Conservation (phyloP, 1,140 invertebrate species). For the Cydia splendana region DNA sequence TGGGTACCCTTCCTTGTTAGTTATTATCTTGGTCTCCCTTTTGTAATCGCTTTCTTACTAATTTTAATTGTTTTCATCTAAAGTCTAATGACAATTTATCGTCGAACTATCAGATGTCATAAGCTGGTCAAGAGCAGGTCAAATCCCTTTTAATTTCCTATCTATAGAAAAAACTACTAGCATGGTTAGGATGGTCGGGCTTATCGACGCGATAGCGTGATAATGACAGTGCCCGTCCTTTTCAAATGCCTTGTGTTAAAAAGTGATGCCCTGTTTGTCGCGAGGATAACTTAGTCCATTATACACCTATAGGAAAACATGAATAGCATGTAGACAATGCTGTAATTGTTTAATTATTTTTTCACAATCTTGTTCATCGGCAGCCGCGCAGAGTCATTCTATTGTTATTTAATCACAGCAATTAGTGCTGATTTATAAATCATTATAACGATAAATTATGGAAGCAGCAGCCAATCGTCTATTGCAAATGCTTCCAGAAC, state of each 20-base stretch:
- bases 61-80: too few relatives aligned
- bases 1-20: too few relatives aligned
- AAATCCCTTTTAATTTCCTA: neutral
- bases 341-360: neutral
- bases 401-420: constrained; percentile 4
- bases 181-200: too few relatives aligned
- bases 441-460: neutral
- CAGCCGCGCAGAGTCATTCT: neutral
- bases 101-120: neutral
- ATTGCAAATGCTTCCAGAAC: neutral
- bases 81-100: too few relatives aligned
- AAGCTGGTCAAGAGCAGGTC: constrained; percentile 1
- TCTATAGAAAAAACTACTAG: too few relatives aligned
- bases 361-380: constrained; percentile 9
- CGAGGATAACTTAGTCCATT: too few relatives aligned
- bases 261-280: too few relatives aligned
- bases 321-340: neutral
- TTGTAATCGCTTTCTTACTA: too few relatives aligned
- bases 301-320: neutral
- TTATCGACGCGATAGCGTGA: too few relatives aligned
- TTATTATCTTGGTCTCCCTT: too few relatives aligned
- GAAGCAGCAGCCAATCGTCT: neutral
- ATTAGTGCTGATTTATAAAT: neutral
- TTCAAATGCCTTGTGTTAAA: too few relatives aligned
- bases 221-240: too few relatives aligned